A percentile compares a stretch with the other conserved stretches of the same genome.
Conservation (phyloP, 1,140 invertebrate species). For the Lasioglossum albipes region DNA sequence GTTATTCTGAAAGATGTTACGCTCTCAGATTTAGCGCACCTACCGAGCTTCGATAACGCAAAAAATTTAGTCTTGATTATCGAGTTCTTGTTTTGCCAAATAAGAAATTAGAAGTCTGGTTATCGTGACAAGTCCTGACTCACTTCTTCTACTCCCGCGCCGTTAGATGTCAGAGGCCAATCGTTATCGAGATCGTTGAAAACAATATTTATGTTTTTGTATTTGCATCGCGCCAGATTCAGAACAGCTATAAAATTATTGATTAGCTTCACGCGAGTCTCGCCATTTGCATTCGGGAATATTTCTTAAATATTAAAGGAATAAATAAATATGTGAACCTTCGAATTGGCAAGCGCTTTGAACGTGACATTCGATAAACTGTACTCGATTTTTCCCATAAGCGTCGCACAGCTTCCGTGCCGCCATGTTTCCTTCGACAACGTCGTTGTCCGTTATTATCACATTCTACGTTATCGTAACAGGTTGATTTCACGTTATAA, state of each 20-base stretch:
- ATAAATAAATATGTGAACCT: conserved; percentile 16
- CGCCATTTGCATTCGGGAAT: too few relatives aligned
- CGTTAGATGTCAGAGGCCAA: not conserved
- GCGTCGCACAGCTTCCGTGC: conserved; percentile 53
- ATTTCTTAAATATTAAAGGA: too few relatives aligned
- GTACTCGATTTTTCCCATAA: conserved; percentile 60
- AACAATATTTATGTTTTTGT: conserved; percentile 40
- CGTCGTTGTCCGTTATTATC: conserved; percentile 62
- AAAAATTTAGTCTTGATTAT: too few relatives aligned
- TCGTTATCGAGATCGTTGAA: conserved; percentile 54
- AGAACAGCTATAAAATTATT: conserved; percentile 33
- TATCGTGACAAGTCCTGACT: not conserved
- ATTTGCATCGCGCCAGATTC: conserved; percentile 7
- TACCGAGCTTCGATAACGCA: too few relatives aligned
- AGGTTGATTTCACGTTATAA: not conserved
- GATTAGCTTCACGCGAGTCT: not conserved
- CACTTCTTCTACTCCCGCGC: conserved; percentile 7
- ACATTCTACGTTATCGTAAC: conserved; percentile 49
- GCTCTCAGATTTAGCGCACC: too few relatives aligned
- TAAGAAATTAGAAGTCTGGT: too few relatives aligned
- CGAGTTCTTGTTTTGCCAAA: too few relatives aligned
- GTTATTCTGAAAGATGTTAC: conserved; percentile 40
- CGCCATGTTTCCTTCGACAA: conserved; percentile 49
- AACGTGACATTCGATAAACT: conserved; percentile 60
- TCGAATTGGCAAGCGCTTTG: conserved; percentile 55